Evolutionary conservation across 2,888 invertebrate genomes (phyloP).

Genomic region (Pyralis farinalis): DNA sequence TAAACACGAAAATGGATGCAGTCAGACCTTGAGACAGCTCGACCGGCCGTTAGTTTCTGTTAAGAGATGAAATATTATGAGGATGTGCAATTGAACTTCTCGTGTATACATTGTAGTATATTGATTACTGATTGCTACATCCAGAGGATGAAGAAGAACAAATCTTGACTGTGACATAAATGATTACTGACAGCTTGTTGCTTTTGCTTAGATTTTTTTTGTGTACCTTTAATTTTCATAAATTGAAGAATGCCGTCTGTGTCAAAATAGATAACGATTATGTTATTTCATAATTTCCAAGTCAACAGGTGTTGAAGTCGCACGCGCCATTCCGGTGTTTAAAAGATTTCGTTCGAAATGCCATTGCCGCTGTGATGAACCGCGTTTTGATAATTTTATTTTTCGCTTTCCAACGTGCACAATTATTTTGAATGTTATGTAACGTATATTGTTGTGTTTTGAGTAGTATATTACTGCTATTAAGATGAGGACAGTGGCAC

Average conservation of each 20-base stretch:
- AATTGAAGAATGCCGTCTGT: slow-evolving; percentile 58
- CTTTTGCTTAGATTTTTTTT: slow-evolving; percentile 35
- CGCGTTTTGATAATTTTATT: slow-evolving; percentile 45
- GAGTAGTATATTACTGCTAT: slow-evolving; percentile 42
- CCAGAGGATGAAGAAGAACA: no score
- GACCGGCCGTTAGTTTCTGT: no score
- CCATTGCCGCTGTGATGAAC: slow-evolving; percentile 44
- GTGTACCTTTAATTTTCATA: slow-evolving; percentile 41
- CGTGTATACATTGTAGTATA: no score
- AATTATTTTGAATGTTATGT: slow-evolving; percentile 71
- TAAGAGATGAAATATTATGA: no score
- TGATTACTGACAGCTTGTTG: slow-evolving; percentile 27
- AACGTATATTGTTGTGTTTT: slow-evolving; percentile 53
- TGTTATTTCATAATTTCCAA: slow-evolving; percentile 36
- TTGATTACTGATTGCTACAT: no score
- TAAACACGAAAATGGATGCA: no score
- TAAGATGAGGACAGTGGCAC: slow-evolving; percentile 92
- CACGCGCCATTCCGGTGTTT: slow-evolving; percentile 27
- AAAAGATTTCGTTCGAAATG: slow-evolving; percentile 40
- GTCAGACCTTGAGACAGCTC: no score
- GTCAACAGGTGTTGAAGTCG: slow-evolving; percentile 37
- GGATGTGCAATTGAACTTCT: no score
- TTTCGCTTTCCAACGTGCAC: slow-evolving; percentile 52
- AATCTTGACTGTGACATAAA: slow-evolving; percentile 6
- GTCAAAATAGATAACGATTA: slow-evolving; percentile 67